phyloP scores from a whole-genome alignment of 2,113 vertebrate genomes.

The Boulengeromyrus knoepffleri region DNA sequence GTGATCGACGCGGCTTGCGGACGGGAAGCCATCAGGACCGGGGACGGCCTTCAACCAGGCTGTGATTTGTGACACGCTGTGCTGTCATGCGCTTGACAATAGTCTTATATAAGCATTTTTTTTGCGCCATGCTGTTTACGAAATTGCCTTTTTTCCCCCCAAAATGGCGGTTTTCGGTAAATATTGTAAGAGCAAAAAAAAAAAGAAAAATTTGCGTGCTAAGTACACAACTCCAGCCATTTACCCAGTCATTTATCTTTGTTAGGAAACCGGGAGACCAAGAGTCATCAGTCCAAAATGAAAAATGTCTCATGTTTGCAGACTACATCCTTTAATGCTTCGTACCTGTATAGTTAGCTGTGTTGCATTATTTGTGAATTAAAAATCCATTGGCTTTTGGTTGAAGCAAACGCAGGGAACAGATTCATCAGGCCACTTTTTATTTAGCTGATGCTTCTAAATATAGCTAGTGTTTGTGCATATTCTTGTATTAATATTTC shows the following conservation, averaged over 20 bases:
- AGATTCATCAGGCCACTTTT: neutral
- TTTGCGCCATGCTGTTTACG: neutral
- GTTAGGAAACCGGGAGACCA: neutral
- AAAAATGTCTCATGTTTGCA: neutral
- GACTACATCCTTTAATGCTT: neutral
- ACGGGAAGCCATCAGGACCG: neutral
- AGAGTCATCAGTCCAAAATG: neutral
- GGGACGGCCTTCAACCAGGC: neutral
- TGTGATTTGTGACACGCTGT: neutral
- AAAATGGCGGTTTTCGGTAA: neutral
- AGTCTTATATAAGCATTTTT: neutral
- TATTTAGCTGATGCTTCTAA: neutral
- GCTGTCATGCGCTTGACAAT: neutral
- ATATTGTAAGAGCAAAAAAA: neutral
- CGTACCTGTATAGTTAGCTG: neutral
- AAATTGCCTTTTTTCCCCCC: neutral
- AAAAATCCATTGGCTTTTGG: neutral
- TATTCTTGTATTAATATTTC: neutral
- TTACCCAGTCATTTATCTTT: neutral
- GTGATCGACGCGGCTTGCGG: neutral
- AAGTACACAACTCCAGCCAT: neutral
- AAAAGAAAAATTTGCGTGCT: neutral
- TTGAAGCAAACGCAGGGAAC: neutral
- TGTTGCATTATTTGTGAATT: neutral
- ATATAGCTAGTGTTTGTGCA: neutral